These are phyloP conservation scores for Drosophila repletoides DNA, from an alignment of 1,140 invertebrate genomes.

Conservation along the genomic window DNA sequence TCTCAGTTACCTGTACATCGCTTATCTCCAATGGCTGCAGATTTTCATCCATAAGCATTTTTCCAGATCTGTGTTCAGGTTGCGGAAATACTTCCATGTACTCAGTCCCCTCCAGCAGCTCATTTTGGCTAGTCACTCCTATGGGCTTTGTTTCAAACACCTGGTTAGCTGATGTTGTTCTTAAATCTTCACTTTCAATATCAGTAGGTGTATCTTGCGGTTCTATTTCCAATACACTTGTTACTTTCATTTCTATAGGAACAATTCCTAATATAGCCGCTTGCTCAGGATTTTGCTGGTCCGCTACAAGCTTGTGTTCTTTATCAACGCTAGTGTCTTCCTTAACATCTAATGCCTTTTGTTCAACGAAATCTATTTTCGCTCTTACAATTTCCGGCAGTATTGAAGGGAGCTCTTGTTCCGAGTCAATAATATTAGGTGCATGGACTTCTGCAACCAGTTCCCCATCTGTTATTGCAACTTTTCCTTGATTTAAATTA, in stretches of 20 bases:
- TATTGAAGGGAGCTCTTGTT: conserved; percentile 12
- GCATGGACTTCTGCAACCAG: conserved; percentile 47
- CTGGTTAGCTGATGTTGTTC: conserved; percentile 6
- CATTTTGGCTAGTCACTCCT: conserved; percentile 32
- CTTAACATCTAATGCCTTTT: conserved; percentile 51
- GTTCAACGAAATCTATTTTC: conserved; percentile 50
- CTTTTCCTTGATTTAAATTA: conserved; percentile 19
- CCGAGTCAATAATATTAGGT: conserved; percentile 41
- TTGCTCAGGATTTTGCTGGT: conserved; percentile 6
- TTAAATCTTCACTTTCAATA: conserved; percentile 13
- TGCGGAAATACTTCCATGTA: conserved; percentile 11
- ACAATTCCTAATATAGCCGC: conserved; percentile 15
- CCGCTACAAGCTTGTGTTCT: conserved; percentile 14
- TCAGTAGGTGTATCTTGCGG: conserved; percentile 18
- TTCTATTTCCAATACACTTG: conserved; percentile 42
- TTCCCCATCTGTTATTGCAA: conserved; percentile 77
- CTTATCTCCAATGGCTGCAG: conserved; percentile 51
- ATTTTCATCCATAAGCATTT: conserved; percentile 30
- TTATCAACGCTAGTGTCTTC: conserved; percentile 46
- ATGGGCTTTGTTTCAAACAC: conserved; percentile 41
- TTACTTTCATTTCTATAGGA: conserved; percentile 29
- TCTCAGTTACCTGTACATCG: conserved; percentile 51
- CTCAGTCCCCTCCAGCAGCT: conserved; percentile 11
- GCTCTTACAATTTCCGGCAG: conserved; percentile 28
- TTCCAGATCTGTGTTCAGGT: conserved; percentile 40